Conservation (phyloP, 2,113 vertebrate genomes). For the Bubo blakistoni region DNA sequence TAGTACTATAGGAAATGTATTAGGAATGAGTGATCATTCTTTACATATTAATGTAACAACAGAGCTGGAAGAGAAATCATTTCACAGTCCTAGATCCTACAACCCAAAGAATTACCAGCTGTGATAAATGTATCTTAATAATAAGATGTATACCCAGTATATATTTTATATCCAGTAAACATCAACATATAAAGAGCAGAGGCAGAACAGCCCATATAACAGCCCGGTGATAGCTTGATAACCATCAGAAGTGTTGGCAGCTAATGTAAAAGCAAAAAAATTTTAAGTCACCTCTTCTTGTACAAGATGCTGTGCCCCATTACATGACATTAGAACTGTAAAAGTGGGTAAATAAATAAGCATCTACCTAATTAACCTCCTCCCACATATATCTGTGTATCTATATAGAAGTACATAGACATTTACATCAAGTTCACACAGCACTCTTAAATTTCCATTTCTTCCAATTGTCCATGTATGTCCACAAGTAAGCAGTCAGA, state of each 20-base stretch:
- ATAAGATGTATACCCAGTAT: accelerated
- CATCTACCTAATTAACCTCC: neutral
- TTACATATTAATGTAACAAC: neutral
- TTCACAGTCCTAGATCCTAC: neutral
- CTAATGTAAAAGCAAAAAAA: neutral
- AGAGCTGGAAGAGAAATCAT: neutral
- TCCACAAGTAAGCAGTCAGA: neutral
- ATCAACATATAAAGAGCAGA: neutral
- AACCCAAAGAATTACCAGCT: neutral
- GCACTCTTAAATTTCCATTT: neutral
- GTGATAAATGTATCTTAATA: neutral
- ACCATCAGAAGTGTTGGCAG: neutral
- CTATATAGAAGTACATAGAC: neutral
- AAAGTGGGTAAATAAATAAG: neutral
- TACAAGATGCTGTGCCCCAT: neutral
- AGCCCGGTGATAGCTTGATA: neutral
- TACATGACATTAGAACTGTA: neutral
- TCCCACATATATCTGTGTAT: neutral
- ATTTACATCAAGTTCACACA: neutral
- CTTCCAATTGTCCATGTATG: neutral
- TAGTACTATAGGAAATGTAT: neutral
- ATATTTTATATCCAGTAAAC: neutral
- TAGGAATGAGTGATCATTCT: neutral
- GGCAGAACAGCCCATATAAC: neutral
- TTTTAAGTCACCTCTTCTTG: neutral